Base-by-base conservation (phyloP, 2,888 invertebrate genomes). In the Platycheirus rosarum region DNA sequence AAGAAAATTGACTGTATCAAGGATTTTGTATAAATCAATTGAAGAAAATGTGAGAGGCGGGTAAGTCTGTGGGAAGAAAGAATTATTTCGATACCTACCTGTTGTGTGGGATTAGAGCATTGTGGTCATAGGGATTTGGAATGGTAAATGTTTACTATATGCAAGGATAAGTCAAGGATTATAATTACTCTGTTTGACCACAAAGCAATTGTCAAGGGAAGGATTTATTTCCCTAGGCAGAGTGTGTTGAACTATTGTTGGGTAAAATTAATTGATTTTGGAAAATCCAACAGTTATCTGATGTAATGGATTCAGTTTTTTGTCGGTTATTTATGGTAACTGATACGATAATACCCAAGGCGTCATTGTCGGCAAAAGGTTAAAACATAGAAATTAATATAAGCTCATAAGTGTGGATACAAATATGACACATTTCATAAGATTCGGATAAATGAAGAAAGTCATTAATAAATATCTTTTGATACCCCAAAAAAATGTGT, bases 181-280 rank as follows among this genome's bases (percentile, higher is more conserved):
- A 77, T 51, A 37, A 53, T 77, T 53, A 62, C 62, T 37, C 66
- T 82, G 71, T 82, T 82, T 82, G 71, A 14, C 70, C 66, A 82
- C 80, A 82, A 37, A 62, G 42, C 42, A 48, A 71, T 77, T 82
- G 77, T 82, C 80, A 37, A 18, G 70, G 53, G 62, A 66, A 70
- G 63, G 77, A 76, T 82, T 70, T 4, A 66, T 11, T n/a, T 71
- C 77, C 77, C 66, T 42, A 9, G 75, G n/a, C n/a, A 20, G 46
- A 49, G 48, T 26, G 60, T 26, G 32, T 29, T 35, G 44, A 48
- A 42, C 37, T 57, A n/a, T 37, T 46, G 16, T 7, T 0, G 29
- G 37, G 49, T 23, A 29, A 51, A 63, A 76, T 70, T 65, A 80
- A 75, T 80, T 69, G 71, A 35, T 16, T 65, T 73, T 44, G 23